Percentiles rank a stretch among this genome's conserved stretches.
Conservation (phyloP, 1,140 invertebrate species). For the Bombus sibiricus region DNA sequence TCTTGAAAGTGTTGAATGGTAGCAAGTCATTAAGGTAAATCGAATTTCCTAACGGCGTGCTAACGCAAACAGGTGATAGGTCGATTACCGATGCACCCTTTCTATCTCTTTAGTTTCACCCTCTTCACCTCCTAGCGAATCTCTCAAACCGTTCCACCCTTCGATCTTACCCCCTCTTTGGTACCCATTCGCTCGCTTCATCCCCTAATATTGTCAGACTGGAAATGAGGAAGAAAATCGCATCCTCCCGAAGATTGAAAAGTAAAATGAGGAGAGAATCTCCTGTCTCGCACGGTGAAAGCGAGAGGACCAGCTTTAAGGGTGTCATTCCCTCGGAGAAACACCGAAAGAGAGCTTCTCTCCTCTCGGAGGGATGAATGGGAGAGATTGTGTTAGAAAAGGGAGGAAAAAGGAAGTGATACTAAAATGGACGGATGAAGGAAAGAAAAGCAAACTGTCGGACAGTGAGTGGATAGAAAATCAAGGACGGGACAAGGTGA, state of each 20-base stretch:
- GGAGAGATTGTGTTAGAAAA: not conserved
- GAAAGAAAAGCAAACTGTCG: conserved; percentile 35
- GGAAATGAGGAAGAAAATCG: conserved; percentile 79
- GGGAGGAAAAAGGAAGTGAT: not conserved
- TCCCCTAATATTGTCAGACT: conserved; percentile 73
- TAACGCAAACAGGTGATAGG: conserved; percentile 64
- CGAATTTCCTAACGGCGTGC: conserved; percentile 61
- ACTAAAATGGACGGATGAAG: not conserved
- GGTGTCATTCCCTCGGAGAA: conserved; percentile 8
- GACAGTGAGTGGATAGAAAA: conserved; percentile 31
- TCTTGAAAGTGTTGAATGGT: not conserved
- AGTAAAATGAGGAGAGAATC: conserved; percentile 71
- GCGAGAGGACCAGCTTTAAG: conserved; percentile 57
- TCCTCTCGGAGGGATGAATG: not conserved
- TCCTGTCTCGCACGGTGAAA: conserved; percentile 50
- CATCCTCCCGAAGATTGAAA: conserved; percentile 74
- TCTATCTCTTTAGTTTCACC: conserved; percentile 30
- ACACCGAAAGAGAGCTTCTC: not conserved
- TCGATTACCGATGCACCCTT: conserved; percentile 55
- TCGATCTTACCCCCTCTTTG: not conserved
- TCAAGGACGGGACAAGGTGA: conserved; percentile 41
- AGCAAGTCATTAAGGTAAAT: conserved; percentile 65
- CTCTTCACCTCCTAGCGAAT: conserved; percentile 33
- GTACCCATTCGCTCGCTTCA: conserved; percentile 4
- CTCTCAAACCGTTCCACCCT: conserved; percentile 5